These are phyloP conservation scores for Melanotus villosus DNA, from an alignment of 2,888 invertebrate species.

Conservation along the genomic window DNA sequence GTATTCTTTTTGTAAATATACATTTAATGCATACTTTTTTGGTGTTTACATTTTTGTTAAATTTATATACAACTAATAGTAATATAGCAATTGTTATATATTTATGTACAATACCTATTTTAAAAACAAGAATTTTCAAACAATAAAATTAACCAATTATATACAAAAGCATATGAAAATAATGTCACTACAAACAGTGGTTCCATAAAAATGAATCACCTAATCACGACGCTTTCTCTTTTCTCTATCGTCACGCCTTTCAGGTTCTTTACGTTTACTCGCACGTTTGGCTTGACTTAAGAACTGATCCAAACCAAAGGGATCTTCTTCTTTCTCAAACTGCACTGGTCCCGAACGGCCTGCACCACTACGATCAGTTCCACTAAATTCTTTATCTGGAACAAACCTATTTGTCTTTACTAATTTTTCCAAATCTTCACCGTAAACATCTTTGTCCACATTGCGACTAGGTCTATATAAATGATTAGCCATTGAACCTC, in stretches of 20 bases:
- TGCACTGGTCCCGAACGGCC: conserved; percentile 94
- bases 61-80: too few species aligned
- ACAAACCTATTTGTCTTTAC: conserved; percentile 95
- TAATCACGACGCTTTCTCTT: conserved; percentile 66
- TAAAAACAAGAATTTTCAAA: too few species aligned
- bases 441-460: conserved; percentile 91
- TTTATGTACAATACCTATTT: too few species aligned
- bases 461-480: conserved; percentile 92
- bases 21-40: too few species aligned
- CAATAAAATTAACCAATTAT: too few species aligned
- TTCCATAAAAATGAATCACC: too few species aligned
- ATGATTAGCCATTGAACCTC: conserved; percentile 87
- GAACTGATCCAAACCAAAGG: conserved; percentile 98
- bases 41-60: too few species aligned
- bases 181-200: too few species aligned
- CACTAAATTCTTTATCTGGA: conserved; percentile 97
- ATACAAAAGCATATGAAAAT: too few species aligned
- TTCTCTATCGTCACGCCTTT: conserved; percentile 67
- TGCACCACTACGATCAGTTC: conserved; percentile 81
- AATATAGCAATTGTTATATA: too few species aligned
- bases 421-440: conserved; percentile 90
- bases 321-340: conserved; percentile 93
- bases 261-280: conserved; percentile 75
- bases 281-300: conserved; percentile 96
- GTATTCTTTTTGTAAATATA: too few species aligned